Conservation (phyloP, 2,113 vertebrate species). For the Falco punctatus region DNA sequence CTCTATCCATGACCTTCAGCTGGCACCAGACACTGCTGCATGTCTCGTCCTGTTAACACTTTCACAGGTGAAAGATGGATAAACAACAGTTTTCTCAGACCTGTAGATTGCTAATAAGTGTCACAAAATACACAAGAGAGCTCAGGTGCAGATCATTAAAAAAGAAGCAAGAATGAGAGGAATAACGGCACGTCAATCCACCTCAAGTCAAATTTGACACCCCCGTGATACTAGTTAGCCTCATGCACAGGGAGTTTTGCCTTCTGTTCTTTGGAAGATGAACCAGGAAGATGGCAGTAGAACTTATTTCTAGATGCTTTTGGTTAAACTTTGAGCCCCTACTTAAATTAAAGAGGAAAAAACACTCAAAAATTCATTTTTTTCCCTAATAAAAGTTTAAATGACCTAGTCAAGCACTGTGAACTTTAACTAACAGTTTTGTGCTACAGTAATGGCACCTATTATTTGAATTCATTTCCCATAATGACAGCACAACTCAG, state of each 20-base stretch:
- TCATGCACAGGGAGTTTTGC: not conserved
- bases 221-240: constrained; percentile 16
- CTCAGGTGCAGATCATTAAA: constrained; percentile 70
- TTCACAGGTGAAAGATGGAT: constrained; percentile 57
- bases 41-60: constrained; percentile 52
- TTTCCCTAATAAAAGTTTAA: constrained; percentile 49
- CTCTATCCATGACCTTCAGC: constrained; percentile 42
- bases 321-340: constrained; percentile 12
- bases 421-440: constrained; percentile 70
- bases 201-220: constrained; percentile 36
- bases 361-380: not conserved
- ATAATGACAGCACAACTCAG: constrained; percentile 42
- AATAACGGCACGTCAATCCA: constrained; percentile 57
- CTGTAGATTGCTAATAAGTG: constrained; percentile 52
- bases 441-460: constrained; percentile 48
- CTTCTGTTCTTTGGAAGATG: not conserved
- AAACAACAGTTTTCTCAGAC: constrained; percentile 51
- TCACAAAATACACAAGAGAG: constrained; percentile 52
- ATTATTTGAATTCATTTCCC: constrained; percentile 60
- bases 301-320: constrained; percentile 34
- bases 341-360: constrained; percentile 26
- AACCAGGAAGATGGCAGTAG: not conserved
- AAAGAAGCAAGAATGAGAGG: constrained; percentile 47
- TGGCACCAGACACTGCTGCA: constrained; percentile 33
- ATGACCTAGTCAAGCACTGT: constrained; percentile 38